Evolutionary conservation across 2,113 vertebrate species (phyloP).

Genomic region (Acrocephalus kingi): DNA sequence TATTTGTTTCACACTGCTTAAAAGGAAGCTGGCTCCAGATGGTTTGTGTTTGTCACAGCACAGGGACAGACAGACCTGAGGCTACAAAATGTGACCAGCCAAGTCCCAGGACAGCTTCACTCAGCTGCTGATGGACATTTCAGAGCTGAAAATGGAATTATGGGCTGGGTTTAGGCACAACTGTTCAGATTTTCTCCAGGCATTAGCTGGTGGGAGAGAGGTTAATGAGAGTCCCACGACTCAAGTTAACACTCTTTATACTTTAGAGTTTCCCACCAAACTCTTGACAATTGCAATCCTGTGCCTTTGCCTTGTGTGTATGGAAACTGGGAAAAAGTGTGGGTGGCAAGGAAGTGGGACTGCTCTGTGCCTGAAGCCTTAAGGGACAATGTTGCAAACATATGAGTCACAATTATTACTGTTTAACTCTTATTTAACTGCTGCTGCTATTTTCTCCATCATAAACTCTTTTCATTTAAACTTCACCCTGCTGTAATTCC

Average conservation of each 20-base stretch:
- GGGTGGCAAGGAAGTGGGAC: slow-evolving; percentile 35
- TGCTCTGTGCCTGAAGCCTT: background rate
- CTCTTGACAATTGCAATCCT: slow-evolving; percentile 18
- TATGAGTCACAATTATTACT: slow-evolving; percentile 26
- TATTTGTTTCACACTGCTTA: background rate
- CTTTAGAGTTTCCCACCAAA: slow-evolving; percentile 26
- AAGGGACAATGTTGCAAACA: slow-evolving; percentile 34
- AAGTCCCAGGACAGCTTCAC: background rate
- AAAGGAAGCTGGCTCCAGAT: background rate
- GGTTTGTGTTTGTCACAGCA: background rate
- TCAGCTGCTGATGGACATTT: background rate
- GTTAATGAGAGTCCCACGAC: background rate
- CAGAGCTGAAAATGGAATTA: background rate
- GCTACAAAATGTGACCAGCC: background rate
- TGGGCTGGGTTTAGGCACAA: background rate
- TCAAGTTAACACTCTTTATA: background rate
- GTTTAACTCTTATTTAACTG: slow-evolving; percentile 19
- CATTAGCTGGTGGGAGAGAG: background rate
- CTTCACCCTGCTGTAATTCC: background rate
- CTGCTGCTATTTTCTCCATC: background rate
- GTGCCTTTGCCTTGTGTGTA: background rate
- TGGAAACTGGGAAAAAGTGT: slow-evolving; percentile 11
- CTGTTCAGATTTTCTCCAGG: background rate
- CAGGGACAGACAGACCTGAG: background rate
- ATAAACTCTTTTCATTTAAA: background rate